phyloP scores from a whole-genome alignment of 2,797 vertebrate genomes.

The Falco cherrug region DNA sequence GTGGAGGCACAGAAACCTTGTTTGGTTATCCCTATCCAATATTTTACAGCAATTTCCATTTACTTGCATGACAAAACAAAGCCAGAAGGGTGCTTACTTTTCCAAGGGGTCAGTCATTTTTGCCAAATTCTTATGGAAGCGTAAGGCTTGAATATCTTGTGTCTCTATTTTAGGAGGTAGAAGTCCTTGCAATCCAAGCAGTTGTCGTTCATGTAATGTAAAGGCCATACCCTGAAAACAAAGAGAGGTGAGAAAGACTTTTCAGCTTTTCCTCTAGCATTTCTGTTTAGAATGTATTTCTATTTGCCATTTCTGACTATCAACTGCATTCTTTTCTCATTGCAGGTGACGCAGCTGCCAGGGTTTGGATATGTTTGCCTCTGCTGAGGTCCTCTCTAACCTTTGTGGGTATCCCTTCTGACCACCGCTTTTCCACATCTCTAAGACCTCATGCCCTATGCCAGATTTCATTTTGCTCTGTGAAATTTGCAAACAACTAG shows the following conservation, averaged over 20 bases:
- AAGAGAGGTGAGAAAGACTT: neutral
- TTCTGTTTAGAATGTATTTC: neutral
- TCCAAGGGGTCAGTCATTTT: conserved; percentile 90
- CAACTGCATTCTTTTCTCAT: rapidly evolving
- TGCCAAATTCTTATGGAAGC: conserved; percentile 92
- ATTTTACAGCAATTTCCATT: neutral
- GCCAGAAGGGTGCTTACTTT: conserved; percentile 82
- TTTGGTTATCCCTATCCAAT: neutral
- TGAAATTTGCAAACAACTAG: rapidly evolving
- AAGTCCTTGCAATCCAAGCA: conserved; percentile 93
- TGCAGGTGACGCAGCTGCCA: neutral
- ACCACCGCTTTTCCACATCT: neutral
- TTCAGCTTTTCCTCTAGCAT: rapidly evolving
- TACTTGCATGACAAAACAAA: neutral
- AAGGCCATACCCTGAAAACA: conserved; percentile 93
- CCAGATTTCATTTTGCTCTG: neutral
- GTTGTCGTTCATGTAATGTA: conserved; percentile 88
- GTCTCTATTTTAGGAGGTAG: conserved; percentile 96
- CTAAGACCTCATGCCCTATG: rapidly evolving
- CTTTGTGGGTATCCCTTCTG: rapidly evolving
- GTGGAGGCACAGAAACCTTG: rapidly evolving
- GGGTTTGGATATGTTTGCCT: neutral
- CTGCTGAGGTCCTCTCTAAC: neutral
- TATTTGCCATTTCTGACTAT: neutral
- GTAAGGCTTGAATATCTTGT: conserved; percentile 92